Conservation (phyloP, 2,113 vertebrate species). For the Rhinoderma darwinii region DNA sequence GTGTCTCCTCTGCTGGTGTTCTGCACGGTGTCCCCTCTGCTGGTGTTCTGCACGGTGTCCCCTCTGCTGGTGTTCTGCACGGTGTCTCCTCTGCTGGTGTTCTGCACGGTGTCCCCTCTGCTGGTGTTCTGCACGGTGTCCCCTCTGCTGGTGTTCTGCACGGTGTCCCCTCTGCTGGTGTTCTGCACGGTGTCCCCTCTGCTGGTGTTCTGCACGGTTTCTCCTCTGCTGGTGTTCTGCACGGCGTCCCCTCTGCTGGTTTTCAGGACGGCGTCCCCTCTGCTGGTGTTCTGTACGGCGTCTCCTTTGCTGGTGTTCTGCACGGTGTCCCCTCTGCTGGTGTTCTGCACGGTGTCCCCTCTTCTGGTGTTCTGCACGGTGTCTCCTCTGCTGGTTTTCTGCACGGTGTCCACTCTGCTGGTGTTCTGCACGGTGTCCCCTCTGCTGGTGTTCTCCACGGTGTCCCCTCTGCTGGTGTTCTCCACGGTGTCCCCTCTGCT, state of each 20-base stretch:
- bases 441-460: not conserved
- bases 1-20: not conserved
- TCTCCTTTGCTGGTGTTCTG: not conserved
- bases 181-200: not conserved
- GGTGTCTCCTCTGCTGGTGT: too few species aligned
- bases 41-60: too few species aligned
- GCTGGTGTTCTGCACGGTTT: too few species aligned
- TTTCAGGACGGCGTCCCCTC: not conserved
- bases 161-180: not conserved
- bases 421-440: not conserved
- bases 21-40: not conserved
- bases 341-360: not conserved
- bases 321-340: not conserved
- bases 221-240: not conserved
- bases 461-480: not conserved
- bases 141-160: too few species aligned
- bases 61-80: too few species aligned
- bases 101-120: too few species aligned
- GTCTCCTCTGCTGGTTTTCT: not conserved
- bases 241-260: too few species aligned
- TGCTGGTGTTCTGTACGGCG: not conserved
- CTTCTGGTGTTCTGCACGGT: not conserved
- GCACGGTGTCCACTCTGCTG: not conserved
- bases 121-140: too few species aligned
- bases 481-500: too few species aligned